These are phyloP conservation scores for Bombus consobrinus DNA, from an alignment of 1,140 invertebrate genomes.

Conservation along the genomic window DNA sequence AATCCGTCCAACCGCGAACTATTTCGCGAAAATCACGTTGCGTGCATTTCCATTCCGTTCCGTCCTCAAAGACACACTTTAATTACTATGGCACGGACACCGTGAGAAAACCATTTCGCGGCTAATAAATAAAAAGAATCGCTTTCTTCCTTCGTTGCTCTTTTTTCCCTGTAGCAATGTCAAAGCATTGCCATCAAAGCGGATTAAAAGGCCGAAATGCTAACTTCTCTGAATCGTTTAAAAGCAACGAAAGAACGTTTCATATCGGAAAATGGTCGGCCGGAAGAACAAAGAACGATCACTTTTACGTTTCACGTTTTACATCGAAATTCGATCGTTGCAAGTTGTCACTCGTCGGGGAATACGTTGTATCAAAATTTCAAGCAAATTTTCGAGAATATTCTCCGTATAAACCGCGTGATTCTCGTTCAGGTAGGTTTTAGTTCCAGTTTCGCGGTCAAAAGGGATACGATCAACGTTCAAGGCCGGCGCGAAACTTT, in stretches of 20 bases:
- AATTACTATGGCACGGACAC: constrained; percentile 53
- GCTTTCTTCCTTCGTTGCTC: too few species aligned
- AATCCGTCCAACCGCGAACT: constrained; percentile 52
- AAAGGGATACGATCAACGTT: constrained; percentile 47
- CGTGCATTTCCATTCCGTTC: constrained; percentile 54
- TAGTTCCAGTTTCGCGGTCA: constrained; percentile 3
- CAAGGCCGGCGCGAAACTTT: constrained; percentile 56
- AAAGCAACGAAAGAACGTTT: not conserved
- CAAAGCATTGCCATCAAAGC: not conserved
- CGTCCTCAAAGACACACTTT: constrained; percentile 63
- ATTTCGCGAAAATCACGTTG: constrained; percentile 60
- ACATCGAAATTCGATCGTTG: not conserved
- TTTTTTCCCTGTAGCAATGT: not conserved
- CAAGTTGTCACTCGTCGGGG: too few species aligned
- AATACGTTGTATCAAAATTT: too few species aligned
- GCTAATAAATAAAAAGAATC: not conserved
- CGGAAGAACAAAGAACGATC: too few species aligned
- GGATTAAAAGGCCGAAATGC: not conserved
- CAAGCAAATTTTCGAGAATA: not conserved
- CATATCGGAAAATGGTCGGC: too few species aligned
- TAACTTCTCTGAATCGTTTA: constrained; percentile 4
- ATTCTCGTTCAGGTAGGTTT: not conserved
- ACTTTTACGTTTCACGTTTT: not conserved
- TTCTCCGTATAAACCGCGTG: not conserved
- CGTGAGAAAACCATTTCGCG: constrained; percentile 55